Conservation (phyloP, 2,113 vertebrate genomes). For the Oncorhynchus clarkii region DNA sequence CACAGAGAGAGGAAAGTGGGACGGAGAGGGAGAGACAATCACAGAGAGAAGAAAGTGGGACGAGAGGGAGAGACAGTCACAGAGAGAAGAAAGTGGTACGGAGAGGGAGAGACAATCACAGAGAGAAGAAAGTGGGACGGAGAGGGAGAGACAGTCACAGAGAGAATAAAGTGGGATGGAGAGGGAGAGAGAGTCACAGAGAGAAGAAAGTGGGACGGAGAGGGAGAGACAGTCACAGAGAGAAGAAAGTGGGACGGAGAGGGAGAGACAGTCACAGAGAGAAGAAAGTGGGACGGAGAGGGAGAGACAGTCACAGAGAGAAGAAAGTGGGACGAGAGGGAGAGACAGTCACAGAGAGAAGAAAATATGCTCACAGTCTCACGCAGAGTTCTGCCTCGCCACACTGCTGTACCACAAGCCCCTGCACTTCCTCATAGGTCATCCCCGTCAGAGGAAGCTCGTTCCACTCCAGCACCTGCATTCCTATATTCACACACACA, state of each 20-base stretch:
- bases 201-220: too few relatives aligned
- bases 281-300: not conserved
- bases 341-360: not conserved
- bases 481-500: slow-evolving; percentile 73
- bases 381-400: slow-evolving; percentile 97
- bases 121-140: not conserved
- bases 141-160: not conserved
- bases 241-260: not conserved
- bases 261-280: not conserved
- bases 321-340: not conserved
- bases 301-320: too few relatives aligned
- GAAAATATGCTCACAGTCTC: slow-evolving; percentile 92
- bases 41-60: not conserved
- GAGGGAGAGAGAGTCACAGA: not conserved
- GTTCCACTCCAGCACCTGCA: slow-evolving; percentile 99
- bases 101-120: too few relatives aligned
- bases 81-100: not conserved
- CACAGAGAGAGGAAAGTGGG: not conserved
- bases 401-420: slow-evolving; percentile 85
- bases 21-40: too few relatives aligned
- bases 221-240: too few relatives aligned
- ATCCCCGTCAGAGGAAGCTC: slow-evolving; percentile 86
- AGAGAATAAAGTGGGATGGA: not conserved
- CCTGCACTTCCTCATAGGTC: slow-evolving; percentile 97
- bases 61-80: not conserved